Base-by-base conservation (phyloP, 1,140 invertebrate genomes). In the Lethocerus indicus region DNA sequence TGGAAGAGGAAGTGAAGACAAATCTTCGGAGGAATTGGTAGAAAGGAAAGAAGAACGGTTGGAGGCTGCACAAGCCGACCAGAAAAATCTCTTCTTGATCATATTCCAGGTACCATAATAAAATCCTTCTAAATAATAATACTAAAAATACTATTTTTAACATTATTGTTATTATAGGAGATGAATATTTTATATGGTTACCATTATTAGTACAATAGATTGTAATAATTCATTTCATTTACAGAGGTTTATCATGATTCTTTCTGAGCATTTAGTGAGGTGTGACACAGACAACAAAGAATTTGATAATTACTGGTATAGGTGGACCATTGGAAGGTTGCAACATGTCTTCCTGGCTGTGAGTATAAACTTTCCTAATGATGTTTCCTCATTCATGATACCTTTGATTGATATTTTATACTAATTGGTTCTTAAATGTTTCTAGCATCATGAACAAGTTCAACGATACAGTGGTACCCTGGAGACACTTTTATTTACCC, bases 41-140 rank as follows among this genome's bases (percentile, higher is more conserved):
- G 91, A 96, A 63, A 76, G 86, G 51, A 93, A 95, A 87, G 92
- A 96, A 64, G 93, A 96, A 64, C 83, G 84, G 56, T 64, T 96
- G 48, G 93, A 97, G 69, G 79, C 83, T 25, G 88, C 88, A 0
- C 89, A 95, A 67, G 87, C 87, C 50, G 90, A 96, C 67, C 90
- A 95, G 64, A 97, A 97, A 67, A 90, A 93, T 67, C 69, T 97
- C 18, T 97, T 97, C 61, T 75, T 98, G 9, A 95, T 98, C 62
- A 88, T 97, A 58, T 96, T 97, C 66, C 91, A 96, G 67, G 77
- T 78, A 62, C 46, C 29, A 42, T 39, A 49, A 24, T 32, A 49
- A 45, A 46, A 23, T 47, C 25, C 2, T 40, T 7, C 39, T 40
- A 7, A 20, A 9, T 9, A 9, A 18, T 40, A 40, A 7, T 40